Evolutionary conservation across 1,140 invertebrate genomes (phyloP), one percentile per base, ranked within the genome.

Genomic region (Papilio xuthus): DNA sequence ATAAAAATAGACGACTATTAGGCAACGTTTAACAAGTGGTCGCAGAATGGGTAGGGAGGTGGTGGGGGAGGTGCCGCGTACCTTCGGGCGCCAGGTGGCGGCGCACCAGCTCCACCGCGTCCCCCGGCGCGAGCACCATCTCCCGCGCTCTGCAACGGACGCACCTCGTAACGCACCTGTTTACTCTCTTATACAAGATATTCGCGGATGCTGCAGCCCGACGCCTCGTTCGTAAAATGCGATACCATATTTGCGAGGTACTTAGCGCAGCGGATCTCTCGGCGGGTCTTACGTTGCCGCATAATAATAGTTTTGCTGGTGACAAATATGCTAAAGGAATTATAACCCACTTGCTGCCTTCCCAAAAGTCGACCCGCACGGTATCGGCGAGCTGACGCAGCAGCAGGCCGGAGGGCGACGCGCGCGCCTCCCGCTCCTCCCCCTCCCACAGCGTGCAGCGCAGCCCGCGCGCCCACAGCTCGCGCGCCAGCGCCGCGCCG

Each of bases 391-490:
- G 85, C 1, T 81, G 83, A 47, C 78, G 79, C 72, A 90, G 47
- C 15, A 89, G 78, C 1, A 89, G 8, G 6, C 78, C 75, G 4
- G 86, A 81, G 3, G 75, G 47, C 3, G 80, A 77, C 53, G 85
- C 83, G 41, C 84, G 88, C 3, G 88, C 85, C n/a, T 88, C 85
- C 0, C 28, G 78, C 18, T 50, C 60, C 1, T 41, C 53, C n/a
- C 76, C 77, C 9, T 80, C 47, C 84, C 85, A 88, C 80, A 82
- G 4, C 81, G 50, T 0, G 79, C 79, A 63, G 18, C 60, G 18
- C 32, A 79, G 74, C 78, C 85, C 71, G 53, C 72, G 71, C 81
- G 84, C 79, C 90, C 89, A 91, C 70, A 90, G 81, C 20, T 86
- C 82, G 3, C 83, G 80, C 4, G 86, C 88, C 0, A 90, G 79